A percentile compares a stretch with the other conserved stretches of the same genome.
These are phyloP conservation scores for Anas bahamensis DNA, from an alignment of 2,797 vertebrate species.

Conservation along the genomic window DNA sequence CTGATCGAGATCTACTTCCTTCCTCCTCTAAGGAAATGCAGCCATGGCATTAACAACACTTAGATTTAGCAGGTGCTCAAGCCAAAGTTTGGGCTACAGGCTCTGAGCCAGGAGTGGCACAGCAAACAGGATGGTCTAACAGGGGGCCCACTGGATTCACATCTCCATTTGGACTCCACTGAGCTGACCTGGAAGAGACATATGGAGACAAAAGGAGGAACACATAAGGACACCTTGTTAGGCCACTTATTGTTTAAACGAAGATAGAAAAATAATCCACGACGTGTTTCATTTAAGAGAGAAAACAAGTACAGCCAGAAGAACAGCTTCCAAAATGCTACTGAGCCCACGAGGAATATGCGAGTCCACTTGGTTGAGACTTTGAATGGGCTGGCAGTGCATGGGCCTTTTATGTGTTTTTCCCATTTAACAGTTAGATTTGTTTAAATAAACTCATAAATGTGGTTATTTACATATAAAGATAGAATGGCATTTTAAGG, in stretches of 20 bases:
- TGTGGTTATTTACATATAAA: not conserved
- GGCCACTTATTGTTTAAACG: not conserved
- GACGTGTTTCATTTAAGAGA: not conserved
- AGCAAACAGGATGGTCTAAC: not conserved
- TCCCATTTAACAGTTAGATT: not conserved
- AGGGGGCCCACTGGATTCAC: not conserved
- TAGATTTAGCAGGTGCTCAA: not conserved
- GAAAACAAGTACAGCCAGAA: not conserved
- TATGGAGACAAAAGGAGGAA: not conserved
- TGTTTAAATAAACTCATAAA: conserved; percentile 30
- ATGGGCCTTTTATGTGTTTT: not conserved
- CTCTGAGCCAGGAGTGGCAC: not conserved
- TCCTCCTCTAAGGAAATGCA: not conserved
- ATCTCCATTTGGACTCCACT: not conserved
- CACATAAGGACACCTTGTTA: not conserved
- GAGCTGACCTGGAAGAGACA: not conserved
- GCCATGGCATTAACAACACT: not conserved
- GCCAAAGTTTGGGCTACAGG: not conserved
- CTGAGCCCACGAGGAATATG: not conserved
- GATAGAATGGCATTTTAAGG: not conserved
- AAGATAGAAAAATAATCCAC: not conserved
- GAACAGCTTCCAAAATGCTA: not conserved
- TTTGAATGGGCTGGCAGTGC: accelerated
- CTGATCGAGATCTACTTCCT: not conserved
- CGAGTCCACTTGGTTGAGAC: not conserved